Conservation (phyloP, 2,113 vertebrate species). For the Trematomus loennbergii region DNA sequence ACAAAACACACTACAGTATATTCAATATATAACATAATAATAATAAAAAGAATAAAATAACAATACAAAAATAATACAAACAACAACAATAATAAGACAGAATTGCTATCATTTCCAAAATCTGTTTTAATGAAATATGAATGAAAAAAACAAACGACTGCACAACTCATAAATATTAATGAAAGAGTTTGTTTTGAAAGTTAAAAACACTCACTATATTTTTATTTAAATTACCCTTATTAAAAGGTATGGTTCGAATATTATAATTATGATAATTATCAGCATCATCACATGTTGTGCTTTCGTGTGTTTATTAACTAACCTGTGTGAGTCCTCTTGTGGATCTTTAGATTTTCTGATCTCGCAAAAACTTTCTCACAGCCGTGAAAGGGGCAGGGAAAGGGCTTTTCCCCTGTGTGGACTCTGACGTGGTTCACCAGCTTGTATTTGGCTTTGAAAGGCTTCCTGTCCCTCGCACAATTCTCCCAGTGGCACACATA, state of each 20-base stretch:
- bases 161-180: neutral
- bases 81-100: neutral
- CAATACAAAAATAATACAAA: neutral
- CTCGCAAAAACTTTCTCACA: conserved; percentile 84
- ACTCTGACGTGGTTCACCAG: conserved; percentile 82
- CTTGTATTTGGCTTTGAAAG: conserved; percentile 85
- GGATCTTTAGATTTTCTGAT: conserved; percentile 86
- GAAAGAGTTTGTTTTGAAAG: neutral
- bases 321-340: conserved; percentile 86
- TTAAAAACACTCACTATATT: neutral
- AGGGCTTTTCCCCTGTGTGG: conserved; percentile 82
- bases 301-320: conserved; percentile 54
- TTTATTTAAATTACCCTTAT: neutral
- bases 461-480: conserved; percentile 71
- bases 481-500: conserved; percentile 84
- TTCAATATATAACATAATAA: neutral
- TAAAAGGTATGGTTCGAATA: neutral
- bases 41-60: neutral
- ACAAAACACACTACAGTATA: neutral
- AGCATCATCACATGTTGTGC: conserved; percentile 23
- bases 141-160: neutral
- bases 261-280: conserved; percentile 33
- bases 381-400: conserved; percentile 77
- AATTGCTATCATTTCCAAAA: neutral
- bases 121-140: neutral